These are phyloP conservation scores for Drosophila tropicalis DNA, from an alignment of 1,140 invertebrate species.

Conservation along the genomic window DNA sequence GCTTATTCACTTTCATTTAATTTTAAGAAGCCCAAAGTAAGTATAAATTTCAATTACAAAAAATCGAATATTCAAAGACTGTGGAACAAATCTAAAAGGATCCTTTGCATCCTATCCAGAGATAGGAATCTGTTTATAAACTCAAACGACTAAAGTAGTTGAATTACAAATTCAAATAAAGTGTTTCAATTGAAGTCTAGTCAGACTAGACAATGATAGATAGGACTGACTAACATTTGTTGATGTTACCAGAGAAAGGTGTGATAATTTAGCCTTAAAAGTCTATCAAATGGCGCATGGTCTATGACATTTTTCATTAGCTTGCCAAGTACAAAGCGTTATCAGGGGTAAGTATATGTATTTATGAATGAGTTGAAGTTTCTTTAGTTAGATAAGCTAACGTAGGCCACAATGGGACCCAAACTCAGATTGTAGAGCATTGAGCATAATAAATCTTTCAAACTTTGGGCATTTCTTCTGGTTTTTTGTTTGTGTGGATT, in stretches of 20 bases:
- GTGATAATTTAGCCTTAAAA: too few relatives aligned
- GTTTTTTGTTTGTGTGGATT: slow-evolving; percentile 14
- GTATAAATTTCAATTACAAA: too few relatives aligned
- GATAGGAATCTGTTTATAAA: too few relatives aligned
- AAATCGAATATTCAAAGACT: too few relatives aligned
- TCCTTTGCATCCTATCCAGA: too few relatives aligned
- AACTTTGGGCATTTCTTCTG: slow-evolving; percentile 31
- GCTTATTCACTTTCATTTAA: too few relatives aligned
- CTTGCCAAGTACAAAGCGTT: neutral
- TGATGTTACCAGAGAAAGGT: neutral
- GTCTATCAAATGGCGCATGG: neutral
- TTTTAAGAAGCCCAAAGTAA: too few relatives aligned
- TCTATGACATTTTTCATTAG: neutral
- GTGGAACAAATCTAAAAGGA: too few relatives aligned
- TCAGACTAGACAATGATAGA: too few relatives aligned
- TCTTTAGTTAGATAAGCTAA: neutral
- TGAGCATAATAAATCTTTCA: slow-evolving; percentile 64
- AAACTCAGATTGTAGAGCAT: slow-evolving; percentile 50
- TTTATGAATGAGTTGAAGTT: slow-evolving; percentile 9
- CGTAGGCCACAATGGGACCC: slow-evolving; percentile 10
- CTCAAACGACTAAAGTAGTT: too few relatives aligned
- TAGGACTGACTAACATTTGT: neutral
- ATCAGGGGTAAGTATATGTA: neutral
- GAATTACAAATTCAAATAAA: neutral
- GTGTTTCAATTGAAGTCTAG: too few relatives aligned